phyloP scores from a whole-genome alignment of 1,140 invertebrate species.

The Calosoma granatense region DNA sequence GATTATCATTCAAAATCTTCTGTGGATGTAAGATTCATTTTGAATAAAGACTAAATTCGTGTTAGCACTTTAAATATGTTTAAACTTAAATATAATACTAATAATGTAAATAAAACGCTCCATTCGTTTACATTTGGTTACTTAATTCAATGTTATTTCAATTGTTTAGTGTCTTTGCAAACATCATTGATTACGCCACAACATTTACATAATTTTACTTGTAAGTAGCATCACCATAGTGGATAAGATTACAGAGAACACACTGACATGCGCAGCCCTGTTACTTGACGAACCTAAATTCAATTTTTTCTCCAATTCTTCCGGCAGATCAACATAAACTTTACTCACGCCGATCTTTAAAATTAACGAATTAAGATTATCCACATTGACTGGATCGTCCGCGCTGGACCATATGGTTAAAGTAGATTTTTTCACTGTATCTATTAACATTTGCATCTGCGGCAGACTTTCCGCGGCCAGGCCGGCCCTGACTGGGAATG shows the following conservation, averaged over 20 bases:
- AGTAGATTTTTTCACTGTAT: slow-evolving; percentile 41
- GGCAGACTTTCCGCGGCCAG: slow-evolving; percentile 52
- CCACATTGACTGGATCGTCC: slow-evolving; percentile 49
- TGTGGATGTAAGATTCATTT: too few relatives aligned
- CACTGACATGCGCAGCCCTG: background rate
- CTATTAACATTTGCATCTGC: slow-evolving; percentile 41
- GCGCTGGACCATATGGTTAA: slow-evolving; percentile 63
- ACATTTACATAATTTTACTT: background rate
- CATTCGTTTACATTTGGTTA: too few relatives aligned
- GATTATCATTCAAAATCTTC: too few relatives aligned
- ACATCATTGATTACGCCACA: too few relatives aligned
- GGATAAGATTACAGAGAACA: background rate
- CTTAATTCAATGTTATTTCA: too few relatives aligned
- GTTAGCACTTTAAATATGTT: too few relatives aligned
- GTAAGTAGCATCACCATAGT: background rate
- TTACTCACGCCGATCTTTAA: slow-evolving; percentile 47
- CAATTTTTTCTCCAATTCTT: slow-evolving; percentile 41
- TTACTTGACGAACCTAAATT: slow-evolving; percentile 27
- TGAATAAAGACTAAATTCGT: too few relatives aligned
- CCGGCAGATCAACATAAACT: slow-evolving; percentile 60
- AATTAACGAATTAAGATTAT: slow-evolving; percentile 48
- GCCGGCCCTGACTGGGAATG: slow-evolving; percentile 72
- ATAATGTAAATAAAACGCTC: too few relatives aligned
- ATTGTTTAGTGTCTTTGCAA: too few relatives aligned
- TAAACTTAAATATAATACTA: too few relatives aligned